Percentiles rank a stretch among this genome's conserved stretches.
These are phyloP conservation scores for Drosophila sturtevanti DNA, from an alignment of 1,140 invertebrate genomes.

Conservation along the genomic window DNA sequence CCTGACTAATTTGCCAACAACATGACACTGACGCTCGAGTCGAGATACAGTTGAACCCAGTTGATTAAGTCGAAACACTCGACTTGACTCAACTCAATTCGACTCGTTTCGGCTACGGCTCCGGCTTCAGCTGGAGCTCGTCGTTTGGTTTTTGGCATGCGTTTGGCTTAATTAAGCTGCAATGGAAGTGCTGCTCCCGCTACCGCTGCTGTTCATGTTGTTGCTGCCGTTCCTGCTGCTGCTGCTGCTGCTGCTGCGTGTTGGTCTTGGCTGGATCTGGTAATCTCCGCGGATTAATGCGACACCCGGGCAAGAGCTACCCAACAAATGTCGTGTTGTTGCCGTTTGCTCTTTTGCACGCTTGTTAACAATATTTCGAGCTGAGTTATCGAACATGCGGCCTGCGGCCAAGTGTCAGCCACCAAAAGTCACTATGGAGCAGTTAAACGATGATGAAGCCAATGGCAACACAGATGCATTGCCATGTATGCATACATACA, in stretches of 20 bases:
- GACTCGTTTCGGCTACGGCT: neutral
- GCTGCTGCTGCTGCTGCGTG: slow-evolving; percentile 46
- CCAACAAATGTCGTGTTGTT: slow-evolving; percentile 65
- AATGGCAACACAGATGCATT: too few relatives aligned
- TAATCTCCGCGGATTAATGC: slow-evolving; percentile 77
- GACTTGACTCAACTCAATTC: slow-evolving; percentile 13
- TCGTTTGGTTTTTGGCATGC: slow-evolving; percentile 68
- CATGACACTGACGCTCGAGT: slow-evolving; percentile 60
- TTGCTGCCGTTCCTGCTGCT: neutral
- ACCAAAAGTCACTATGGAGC: slow-evolving; percentile 50
- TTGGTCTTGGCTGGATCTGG: slow-evolving; percentile 42
- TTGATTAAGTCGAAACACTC: slow-evolving; percentile 75
- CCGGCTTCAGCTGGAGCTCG: slow-evolving; percentile 24
- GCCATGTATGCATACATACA: neutral
- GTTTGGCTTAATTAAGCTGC: slow-evolving; percentile 75
- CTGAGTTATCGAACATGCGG: slow-evolving; percentile 53
- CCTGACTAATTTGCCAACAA: slow-evolving; percentile 77
- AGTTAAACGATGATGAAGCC: slow-evolving; percentile 22
- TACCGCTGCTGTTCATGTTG: neutral
- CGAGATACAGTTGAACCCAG: slow-evolving; percentile 42
- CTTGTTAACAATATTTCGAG: slow-evolving; percentile 77
- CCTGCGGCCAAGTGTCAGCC: slow-evolving; percentile 55
- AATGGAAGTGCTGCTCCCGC: slow-evolving; percentile 9
- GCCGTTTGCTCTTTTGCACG: slow-evolving; percentile 64
- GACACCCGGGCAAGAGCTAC: slow-evolving; percentile 53